Conservation (phyloP, 2,113 vertebrate genomes). For the Psilopogon haemacephalus region DNA sequence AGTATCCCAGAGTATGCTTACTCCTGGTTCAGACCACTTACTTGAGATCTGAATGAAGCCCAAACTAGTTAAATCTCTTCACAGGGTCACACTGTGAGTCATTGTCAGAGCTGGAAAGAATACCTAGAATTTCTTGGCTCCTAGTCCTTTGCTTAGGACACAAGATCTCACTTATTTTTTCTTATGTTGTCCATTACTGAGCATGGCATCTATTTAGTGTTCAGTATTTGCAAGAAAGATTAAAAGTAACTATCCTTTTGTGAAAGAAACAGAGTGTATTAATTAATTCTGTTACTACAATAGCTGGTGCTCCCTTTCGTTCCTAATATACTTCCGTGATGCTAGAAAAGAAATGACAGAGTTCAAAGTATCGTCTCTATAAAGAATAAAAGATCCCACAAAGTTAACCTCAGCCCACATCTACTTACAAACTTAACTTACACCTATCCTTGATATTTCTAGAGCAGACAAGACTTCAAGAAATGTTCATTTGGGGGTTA, state of each 20-base stretch:
- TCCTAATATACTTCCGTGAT: not conserved
- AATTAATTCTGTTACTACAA: conserved; percentile 16
- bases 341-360: conserved; percentile 9
- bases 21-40: conserved; percentile 22
- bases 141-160: conserved; percentile 11
- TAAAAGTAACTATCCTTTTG: not conserved
- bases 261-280: not conserved
- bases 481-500: conserved; percentile 42
- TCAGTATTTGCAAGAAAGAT: not conserved
- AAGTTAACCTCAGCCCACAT: conserved; percentile 38
- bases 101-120: conserved; percentile 25
- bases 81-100: conserved; percentile 39
- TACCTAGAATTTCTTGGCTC: conserved; percentile 39
- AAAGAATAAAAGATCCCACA: conserved; percentile 19
- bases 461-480: not conserved
- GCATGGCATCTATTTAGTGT: not conserved
- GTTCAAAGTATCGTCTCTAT: not conserved
- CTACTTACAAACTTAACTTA: conserved; percentile 46
- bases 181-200: conserved; percentile 22
- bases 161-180: not conserved
- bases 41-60: conserved; percentile 19
- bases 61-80: conserved; percentile 31
- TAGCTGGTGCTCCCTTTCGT: conserved; percentile 3
- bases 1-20: not conserved
- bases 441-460: conserved; percentile 33